A percentile compares a stretch with the other conserved stretches of the same genome.
Evolutionary conservation across 2,113 vertebrate species (phyloP).

Genomic region (Rhinolophus sinicus): DNA sequence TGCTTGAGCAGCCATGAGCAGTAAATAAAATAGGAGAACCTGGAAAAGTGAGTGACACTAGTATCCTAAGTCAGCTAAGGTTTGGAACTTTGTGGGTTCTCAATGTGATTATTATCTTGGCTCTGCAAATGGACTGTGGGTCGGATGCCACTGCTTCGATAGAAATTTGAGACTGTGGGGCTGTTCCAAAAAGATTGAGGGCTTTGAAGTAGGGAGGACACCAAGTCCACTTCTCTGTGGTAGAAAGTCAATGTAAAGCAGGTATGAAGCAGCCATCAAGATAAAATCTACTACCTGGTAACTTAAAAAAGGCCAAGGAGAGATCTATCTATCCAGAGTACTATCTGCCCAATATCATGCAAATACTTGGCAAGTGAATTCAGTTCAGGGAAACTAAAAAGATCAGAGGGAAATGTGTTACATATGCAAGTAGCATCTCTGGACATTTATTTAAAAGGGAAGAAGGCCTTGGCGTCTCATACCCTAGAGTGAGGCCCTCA

Average conservation of each 20-base stretch:
- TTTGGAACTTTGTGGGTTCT: background rate
- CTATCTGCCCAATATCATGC: background rate
- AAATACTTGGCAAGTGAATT: background rate
- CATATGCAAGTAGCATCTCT: background rate
- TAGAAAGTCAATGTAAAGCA: conserved; percentile 16
- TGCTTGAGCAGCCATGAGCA: background rate
- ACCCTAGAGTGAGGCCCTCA: background rate
- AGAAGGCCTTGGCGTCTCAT: background rate
- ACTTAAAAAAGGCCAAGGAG: background rate
- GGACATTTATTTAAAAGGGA: background rate
- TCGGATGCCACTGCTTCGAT: background rate
- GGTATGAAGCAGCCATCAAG: background rate
- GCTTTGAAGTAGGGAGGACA: background rate
- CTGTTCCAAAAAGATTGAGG: background rate
- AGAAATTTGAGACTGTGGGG: background rate
- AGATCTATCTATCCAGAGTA: background rate
- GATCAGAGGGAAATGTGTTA: background rate
- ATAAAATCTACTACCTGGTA: background rate
- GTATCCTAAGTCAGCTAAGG: background rate
- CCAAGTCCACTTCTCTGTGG: background rate
- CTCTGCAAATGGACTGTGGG: background rate
- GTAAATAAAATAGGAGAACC: background rate
- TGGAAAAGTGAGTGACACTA: background rate
- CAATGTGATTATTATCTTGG: background rate
- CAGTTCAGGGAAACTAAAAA: background rate